Conservation (phyloP, 2,797 vertebrate species). For the Eurystomus glaucurus region DNA sequence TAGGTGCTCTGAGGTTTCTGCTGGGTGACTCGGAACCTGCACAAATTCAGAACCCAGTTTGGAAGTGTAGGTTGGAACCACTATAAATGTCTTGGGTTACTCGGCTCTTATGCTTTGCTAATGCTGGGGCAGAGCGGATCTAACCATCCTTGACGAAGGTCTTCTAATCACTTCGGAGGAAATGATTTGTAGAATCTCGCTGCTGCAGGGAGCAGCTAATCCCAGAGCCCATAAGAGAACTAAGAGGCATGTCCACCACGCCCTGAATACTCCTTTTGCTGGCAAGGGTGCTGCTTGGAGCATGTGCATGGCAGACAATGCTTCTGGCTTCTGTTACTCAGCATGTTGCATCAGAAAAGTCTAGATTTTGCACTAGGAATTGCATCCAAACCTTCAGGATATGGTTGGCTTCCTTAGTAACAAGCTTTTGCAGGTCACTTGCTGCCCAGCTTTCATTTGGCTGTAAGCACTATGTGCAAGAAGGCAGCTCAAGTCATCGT, state of each 20-base stretch:
- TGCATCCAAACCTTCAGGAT: neutral
- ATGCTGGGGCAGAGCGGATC: neutral
- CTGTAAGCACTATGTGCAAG: neutral
- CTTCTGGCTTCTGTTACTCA: neutral
- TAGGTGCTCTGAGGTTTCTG: neutral
- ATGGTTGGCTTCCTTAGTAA: neutral
- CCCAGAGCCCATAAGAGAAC: neutral
- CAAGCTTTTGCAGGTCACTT: neutral
- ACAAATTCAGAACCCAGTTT: neutral
- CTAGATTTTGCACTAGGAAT: neutral
- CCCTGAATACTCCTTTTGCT: neutral
- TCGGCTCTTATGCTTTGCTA: neutral
- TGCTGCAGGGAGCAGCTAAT: neutral
- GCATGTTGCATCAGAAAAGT: neutral
- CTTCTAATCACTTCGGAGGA: neutral
- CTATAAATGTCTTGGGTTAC: rapidly evolving
- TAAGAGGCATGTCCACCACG: rapidly evolving
- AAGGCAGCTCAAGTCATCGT: neutral
- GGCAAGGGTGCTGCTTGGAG: neutral
- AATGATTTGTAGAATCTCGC: neutral
- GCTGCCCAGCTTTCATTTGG: neutral
- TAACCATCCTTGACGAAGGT: neutral
- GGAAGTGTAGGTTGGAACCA: neutral
- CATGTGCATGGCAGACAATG: neutral
- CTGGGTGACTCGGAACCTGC: neutral